Base-by-base conservation (phyloP, 1,140 invertebrate species). In the Anoplolepis gracilipes region DNA sequence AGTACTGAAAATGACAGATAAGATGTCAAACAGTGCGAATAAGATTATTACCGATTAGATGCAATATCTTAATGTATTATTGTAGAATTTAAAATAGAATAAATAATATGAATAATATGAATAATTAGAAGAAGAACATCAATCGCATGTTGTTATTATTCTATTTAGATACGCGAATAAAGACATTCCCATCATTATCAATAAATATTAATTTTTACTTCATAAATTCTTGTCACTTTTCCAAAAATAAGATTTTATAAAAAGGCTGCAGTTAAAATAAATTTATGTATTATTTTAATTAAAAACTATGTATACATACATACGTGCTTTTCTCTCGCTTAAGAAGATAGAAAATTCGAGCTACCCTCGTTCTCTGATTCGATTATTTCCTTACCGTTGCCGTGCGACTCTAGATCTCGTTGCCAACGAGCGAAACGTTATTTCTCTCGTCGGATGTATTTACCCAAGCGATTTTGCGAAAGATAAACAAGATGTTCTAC, bases 401-500 rank as follows among this genome's bases (percentile, higher is more conserved):
- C 67, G 53, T 39, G 67, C 55, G 53, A 72, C 22, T 81, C 65
- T 53, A 81, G 36, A 22, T 82, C 67, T 82, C 67, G 67, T 82
- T 73, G 72, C 72, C 36, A 62, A 81, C 65, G 36, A 28, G 61
- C n/a, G 36, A 69, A 75, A 84, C 39, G 73, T 53, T 46, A 39
- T 53, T 79, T 82, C 67, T 61, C 78, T 61, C 65, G 78, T 42
- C 67, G 53, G 53, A 59, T 36, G 78, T 82, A 82, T 82, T 82
- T 82, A 73, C 53, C 36, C 61, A 82, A 82, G 78, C 78, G 53
- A 72, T 19, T 53, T 72, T 72, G 67, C 59, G 33, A 77, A 49
- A 49, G 72, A 77, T 64, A 72, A 84, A 79, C 59, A 85, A 85
- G 49, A 42, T 76, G 84, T 77, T 85, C 42, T 78, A 85, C 84